Evolutionary conservation across 2,797 vertebrate genomes (phyloP), one percentile per base, ranked within the genome.

Genomic region (Pogoniulus pusillus): DNA sequence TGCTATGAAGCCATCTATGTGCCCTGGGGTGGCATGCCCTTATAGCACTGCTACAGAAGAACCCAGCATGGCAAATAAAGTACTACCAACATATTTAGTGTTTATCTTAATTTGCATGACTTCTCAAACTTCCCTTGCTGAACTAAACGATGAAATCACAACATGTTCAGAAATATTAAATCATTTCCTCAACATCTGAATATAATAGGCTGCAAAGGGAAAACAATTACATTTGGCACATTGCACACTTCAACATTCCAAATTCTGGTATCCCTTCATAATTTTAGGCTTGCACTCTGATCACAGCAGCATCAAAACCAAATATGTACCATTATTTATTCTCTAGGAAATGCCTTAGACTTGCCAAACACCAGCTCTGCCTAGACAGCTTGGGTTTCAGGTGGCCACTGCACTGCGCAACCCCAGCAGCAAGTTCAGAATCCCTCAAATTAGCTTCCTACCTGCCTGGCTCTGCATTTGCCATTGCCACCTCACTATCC

Each of bases 111-210:
- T 91, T 96, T 94, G 76, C 93, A 93, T 89, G 88, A 54, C 66
- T 95, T 90, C 82, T 96, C 90, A 95, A 90, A 87, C 93, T 96
- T 96, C 90, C 93, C 86, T 76, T 93, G 82, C 82, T 78, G 81
- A 88, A 95, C 30, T 43, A 57, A 94, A 91, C 12, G 53, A 82
- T 91, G 91, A 94, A 96, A 96, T 96, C 95, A 94, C 82, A 95
- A 89, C 75, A 66, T 66, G 73, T 73, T 95, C 96, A 97, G 91
- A 97, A 97, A 96, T 93, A 95, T 97, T 97, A 97, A 97, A 95
- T 97, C 95, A 97, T 96, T 97, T 97, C 97, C 97, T 97, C 85
- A 63, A 49, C 94, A 96, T 96, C 96, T 96, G 96, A 95, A 87
- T 95, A 91, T 92, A 96, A 95, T n/a, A 0, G 95, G 87, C 94